Conservation (phyloP, 2,888 invertebrate genomes). For the Ochropacha duplaris region DNA sequence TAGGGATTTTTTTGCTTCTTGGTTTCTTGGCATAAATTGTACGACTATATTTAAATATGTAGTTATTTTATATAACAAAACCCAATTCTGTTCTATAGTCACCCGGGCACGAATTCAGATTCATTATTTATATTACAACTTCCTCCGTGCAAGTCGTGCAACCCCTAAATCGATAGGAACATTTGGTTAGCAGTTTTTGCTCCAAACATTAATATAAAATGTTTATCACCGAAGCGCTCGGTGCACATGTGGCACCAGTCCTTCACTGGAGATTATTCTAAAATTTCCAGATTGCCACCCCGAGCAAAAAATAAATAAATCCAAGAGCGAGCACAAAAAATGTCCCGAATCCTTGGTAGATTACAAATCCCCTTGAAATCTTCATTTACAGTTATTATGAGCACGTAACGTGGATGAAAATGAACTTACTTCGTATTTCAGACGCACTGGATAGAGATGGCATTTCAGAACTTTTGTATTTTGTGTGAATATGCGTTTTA, state of each 20-base stretch:
- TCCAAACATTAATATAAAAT: slow-evolving; percentile 80
- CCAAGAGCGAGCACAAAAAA: slow-evolving; percentile 69
- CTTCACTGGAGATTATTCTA: slow-evolving; percentile 76
- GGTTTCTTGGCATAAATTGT: too few species aligned
- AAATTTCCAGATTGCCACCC: slow-evolving; percentile 82
- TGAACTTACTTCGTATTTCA: slow-evolving; percentile 22
- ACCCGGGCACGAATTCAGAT: slow-evolving; percentile 32
- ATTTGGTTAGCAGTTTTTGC: slow-evolving; percentile 79
- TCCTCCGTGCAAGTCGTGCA: slow-evolving; percentile 60
- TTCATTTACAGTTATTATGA: slow-evolving; percentile 68
- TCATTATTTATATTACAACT: slow-evolving; percentile 73
- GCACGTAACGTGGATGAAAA: slow-evolving; percentile 35
- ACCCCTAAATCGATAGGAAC: slow-evolving; percentile 69
- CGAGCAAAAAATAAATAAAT: slow-evolving; percentile 81
- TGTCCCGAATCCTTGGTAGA: slow-evolving; percentile 67
- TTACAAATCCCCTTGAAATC: slow-evolving; percentile 75
- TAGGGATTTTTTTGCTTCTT: too few species aligned
- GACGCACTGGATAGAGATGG: slow-evolving; percentile 24
- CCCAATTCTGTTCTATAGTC: slow-evolving; percentile 10
- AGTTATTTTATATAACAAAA: too few species aligned
- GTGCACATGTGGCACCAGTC: slow-evolving; percentile 73
- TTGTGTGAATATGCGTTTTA: not conserved
- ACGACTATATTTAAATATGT: too few species aligned
- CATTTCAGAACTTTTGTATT: not conserved
- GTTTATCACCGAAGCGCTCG: slow-evolving; percentile 72